Conservation (phyloP, 2,797 vertebrate species). For the Thamnophis elegans region DNA sequence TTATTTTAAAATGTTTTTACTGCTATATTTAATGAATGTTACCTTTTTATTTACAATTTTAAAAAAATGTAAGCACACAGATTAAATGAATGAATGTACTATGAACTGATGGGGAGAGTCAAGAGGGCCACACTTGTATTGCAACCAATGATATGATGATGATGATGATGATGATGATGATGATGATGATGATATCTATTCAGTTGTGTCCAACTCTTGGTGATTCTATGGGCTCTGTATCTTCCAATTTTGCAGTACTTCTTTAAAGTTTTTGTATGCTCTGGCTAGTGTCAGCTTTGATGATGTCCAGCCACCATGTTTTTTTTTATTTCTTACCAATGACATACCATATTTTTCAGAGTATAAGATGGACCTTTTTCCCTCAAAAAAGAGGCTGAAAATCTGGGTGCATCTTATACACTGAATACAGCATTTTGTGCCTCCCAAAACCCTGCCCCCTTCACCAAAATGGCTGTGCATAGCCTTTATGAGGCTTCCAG, state of each 20-base stretch:
- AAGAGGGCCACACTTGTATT: neutral
- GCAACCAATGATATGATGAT: neutral
- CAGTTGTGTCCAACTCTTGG: too few species aligned
- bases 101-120: neutral
- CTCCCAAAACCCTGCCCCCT: too few species aligned
- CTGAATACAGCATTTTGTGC: too few species aligned
- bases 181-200: neutral
- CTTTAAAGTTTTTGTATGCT: neutral
- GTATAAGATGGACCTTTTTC: too few species aligned
- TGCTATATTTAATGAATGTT: neutral
- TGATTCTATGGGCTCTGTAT: neutral
- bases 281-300: neutral
- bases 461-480: too few species aligned
- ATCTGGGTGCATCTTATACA: too few species aligned
- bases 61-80: neutral
- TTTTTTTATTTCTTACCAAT: neutral
- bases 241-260: neutral
- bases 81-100: neutral
- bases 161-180: neutral
- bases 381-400: too few species aligned
- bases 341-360: too few species aligned
- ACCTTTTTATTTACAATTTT: neutral
- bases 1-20: neutral
- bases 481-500: too few species aligned
- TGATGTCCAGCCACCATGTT: neutral